Conservation (phyloP, 2,888 invertebrate genomes). For the Drosophila mulleri region DNA sequence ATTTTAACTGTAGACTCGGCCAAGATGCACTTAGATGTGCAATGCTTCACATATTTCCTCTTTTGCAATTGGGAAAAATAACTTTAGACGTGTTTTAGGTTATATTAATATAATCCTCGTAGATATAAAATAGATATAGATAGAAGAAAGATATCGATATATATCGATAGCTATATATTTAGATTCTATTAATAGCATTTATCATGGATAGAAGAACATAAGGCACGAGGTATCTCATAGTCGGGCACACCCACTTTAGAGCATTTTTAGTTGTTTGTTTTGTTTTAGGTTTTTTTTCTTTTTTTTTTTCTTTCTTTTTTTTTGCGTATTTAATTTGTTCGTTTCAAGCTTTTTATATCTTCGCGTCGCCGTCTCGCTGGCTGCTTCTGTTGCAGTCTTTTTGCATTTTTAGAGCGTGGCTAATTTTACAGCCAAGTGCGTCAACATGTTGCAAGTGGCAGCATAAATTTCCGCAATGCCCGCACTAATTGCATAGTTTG, state of each 20-base stretch:
- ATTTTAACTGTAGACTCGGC: too few species aligned
- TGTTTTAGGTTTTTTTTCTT: not conserved
- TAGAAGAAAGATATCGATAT: too few species aligned
- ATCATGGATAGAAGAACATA: not conserved
- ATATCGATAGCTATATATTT: too few species aligned
- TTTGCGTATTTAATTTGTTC: slow-evolving; percentile 13
- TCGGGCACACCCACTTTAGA: not conserved
- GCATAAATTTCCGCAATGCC: slow-evolving; percentile 50
- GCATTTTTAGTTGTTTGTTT: not conserved
- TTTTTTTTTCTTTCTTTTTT: slow-evolving; percentile 7
- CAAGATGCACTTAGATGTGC: too few species aligned
- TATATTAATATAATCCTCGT: not conserved
- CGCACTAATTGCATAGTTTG: slow-evolving; percentile 48
- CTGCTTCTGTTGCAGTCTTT: slow-evolving; percentile 41
- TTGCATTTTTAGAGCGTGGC: slow-evolving; percentile 70
- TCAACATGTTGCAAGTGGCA: slow-evolving; percentile 44
- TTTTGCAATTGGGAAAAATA: too few species aligned
- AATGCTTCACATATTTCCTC: too few species aligned
- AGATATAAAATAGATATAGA: not conserved
- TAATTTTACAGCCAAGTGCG: slow-evolving; percentile 59
- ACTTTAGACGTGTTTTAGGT: too few species aligned
- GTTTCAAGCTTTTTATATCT: slow-evolving; percentile 24
- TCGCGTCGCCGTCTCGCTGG: slow-evolving; percentile 58
- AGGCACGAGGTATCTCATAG: not conserved
- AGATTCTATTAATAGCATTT: too few species aligned